Base-by-base conservation (phyloP, 2,113 vertebrate species). In the Leucopsar rothschildi region DNA sequence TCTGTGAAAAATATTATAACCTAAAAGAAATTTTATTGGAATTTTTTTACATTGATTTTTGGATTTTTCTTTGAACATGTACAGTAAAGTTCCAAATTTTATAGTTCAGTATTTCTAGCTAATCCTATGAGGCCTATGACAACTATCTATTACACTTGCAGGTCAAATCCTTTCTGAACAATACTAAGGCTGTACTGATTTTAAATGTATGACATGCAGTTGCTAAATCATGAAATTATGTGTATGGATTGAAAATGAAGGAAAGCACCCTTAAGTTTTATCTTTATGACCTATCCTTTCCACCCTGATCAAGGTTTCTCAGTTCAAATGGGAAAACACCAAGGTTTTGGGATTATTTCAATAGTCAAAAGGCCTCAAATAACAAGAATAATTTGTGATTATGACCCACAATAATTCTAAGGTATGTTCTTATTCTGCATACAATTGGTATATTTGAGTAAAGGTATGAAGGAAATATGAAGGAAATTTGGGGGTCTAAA, bases 31-130 rank as follows among this genome's bases (percentile, higher is more conserved):
- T 76, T 81, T 73, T 63, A 93, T 57, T 77, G 18, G 11, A 33
- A 52, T 77, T 94, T 53, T 90, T 94, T 84, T 77, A 78, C 19
- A 52, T 49, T 63, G 64, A 87, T 87, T 95, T 96, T 85, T 78
- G 0, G 11, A 23, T 90, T 95, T 94, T 88, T 78, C 57, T 95
- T 88, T 92, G 68, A 91, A 56, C 15, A 12, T 0, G 5, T 40
- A 31, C 39, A 60, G 42, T 78, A 57, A 33, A 90, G 37, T 71
- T 69, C 55, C 49, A 44, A 4, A 21, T 29, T 45, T 66, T 65
- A 33, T 18, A 57, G 40, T 86, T 84, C 44, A 25, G n/a, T 75
- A 65, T 63, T 89, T 61, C 31, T 82, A 82, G 27, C 24, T 93
- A 47, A 56, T 31, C 33, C 23, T 55, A 16, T 33, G 11, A 63